Evolutionary conservation across 1,140 invertebrate genomes (phyloP), one percentile per base, ranked within the genome.

Genomic region (Papilio polytes): DNA sequence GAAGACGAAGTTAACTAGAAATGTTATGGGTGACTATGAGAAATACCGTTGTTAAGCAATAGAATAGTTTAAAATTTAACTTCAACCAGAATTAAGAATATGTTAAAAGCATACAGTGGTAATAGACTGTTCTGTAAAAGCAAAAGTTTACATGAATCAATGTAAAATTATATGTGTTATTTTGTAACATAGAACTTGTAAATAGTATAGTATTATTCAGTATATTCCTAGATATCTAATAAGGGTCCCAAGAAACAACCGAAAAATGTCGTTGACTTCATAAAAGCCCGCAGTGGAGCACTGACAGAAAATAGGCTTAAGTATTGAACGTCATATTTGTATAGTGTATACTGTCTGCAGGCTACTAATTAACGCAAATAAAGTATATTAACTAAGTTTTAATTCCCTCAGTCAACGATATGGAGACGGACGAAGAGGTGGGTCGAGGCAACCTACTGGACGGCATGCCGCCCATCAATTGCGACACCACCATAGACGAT

Each of bases 371-470:
- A 51, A 51, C 48, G 6, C 3, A 51, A 51, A 22, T 26, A 63
- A 20, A 22, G 56, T 31, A 18, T 31, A 26, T 31, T 15, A 74
- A 20, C 13, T 8, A 41, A 41, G 36, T 41, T 41, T 41, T 41
- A 41, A 41, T 41, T 74, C 31, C 48, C 46, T 26, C 82, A 83
- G 82, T 79, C 74, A 82, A 72, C 56, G 80, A 44, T 18, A 94
- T 94, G 92, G 92, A 94, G 74, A 93, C 89, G 3, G 93, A 94
- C 81, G 93, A 94, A 70, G 90, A 89, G 31, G 84, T 86, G n/a
- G 82, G 82, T 8, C 88, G 88, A n/a, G 83, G 86, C 51, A 92
- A 92, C 81, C 81, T 93, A 63, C 78, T 93, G 82, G 93, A 92
- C 79, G 90, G 90, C 36, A 89, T 92, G 89, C 92, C 92, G 2